A percentile compares a stretch with the other conserved stretches of the same genome.
Evolutionary conservation across 35 echinoderm and acorn worm genomes (phyloP).

Genomic region (Amphiura filiformis): DNA sequence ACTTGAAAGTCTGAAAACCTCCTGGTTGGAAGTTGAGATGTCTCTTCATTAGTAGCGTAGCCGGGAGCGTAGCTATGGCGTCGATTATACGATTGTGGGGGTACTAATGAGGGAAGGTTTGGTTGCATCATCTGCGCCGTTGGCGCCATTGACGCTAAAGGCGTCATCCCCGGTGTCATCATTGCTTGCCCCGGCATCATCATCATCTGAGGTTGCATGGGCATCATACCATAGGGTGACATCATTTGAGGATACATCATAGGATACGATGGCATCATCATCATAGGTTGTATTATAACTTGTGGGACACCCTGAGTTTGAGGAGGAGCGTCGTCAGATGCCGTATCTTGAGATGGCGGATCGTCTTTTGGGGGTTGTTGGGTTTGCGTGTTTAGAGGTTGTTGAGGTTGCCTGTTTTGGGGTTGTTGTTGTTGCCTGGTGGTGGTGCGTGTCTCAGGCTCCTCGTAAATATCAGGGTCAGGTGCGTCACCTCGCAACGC

Average conservation of each 20-base stretch:
- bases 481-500: not conserved
- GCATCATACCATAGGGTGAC: not conserved
- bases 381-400: too few species aligned
- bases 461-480: too few species aligned
- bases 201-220: not conserved
- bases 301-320: not conserved
- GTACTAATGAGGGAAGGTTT: too few species aligned
- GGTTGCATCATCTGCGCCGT: too few species aligned
- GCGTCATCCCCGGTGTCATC: not conserved
- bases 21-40: too few species aligned
- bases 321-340: not conserved
- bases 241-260: not conserved
- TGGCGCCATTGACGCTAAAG: not conserved
- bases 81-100: too few species aligned
- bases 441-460: too few species aligned
- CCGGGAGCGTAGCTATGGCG: too few species aligned
- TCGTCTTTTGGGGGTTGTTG: not conserved
- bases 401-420: too few species aligned
- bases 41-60: too few species aligned
- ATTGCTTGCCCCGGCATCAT: not conserved
- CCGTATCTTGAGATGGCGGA: not conserved
- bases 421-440: too few species aligned
- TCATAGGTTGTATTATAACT: not conserved
- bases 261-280: not conserved
- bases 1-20: too few species aligned